Base-by-base conservation (phyloP, 2,113 vertebrate species). In the Pluvialis apricaria region DNA sequence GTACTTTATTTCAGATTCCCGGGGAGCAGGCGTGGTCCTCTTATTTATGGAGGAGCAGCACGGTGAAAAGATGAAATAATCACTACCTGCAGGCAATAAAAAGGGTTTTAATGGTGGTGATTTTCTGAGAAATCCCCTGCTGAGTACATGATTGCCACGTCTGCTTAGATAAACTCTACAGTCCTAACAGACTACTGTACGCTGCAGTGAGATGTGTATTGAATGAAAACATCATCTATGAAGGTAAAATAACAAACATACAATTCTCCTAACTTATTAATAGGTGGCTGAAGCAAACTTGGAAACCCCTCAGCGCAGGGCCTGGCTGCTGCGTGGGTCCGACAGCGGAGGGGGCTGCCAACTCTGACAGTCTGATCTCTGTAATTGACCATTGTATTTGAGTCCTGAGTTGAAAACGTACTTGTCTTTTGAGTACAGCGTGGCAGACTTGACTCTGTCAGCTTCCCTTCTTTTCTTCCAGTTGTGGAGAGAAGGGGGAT, bases 301-400 rank as follows among this genome's bases (percentile, higher is more conserved):
- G 73, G 73, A 51, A 20, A 3, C 36, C 31, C 16, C 32, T 42
- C 11, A 16, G 55, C 38, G 16, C 2, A 8, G 34, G 40, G 18
- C 22, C 8, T 64, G 57, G 32, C 61, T 54, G 61, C 71, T 38
- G 34, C 1, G 0, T 58, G 51, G n/a, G 24, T 38, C 2, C 10
- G 9, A 8, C 2, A 0, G 21, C 1, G 4, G 38, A 38, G 15
- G 20, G n/a, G 21, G 36, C 66, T 86, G 34, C 40, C 2, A 9
- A 1, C 28, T 32, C 72, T 16, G 7, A 4, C 17, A 6, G n/a
- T 4, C 68, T 32, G 29, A 9, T 28, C 11, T n/a, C 31, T 36
- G 17, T 62, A 4, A 6, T 8, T 34, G n/a, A 16, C 36, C 3
- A 0, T 54, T 44, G 47, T 19, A 6, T 36, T 49, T 52, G 44